Evolutionary conservation across 2,797 vertebrate genomes (phyloP).

Genomic region (Euphonia xanthogaster): DNA sequence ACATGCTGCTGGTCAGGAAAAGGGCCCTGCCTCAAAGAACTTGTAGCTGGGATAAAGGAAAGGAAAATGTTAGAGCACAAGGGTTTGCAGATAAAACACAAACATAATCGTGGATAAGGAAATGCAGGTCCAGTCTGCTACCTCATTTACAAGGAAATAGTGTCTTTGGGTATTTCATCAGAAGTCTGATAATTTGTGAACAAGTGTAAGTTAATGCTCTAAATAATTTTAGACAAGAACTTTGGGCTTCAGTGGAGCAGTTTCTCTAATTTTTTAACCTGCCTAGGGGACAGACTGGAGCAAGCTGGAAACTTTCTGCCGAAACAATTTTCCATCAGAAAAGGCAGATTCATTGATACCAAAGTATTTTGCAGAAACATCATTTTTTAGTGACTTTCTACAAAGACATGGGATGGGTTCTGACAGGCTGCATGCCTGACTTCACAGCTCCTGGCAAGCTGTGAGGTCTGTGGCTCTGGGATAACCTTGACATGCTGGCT

Average conservation of each 20-base stretch:
- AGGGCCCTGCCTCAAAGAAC: background rate
- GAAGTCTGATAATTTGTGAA: background rate
- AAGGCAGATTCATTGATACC: conserved; percentile 18
- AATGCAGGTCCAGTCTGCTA: background rate
- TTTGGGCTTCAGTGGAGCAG: background rate
- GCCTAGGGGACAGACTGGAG: background rate
- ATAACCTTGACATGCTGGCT: background rate
- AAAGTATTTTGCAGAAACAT: conserved; percentile 21
- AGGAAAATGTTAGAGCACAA: background rate
- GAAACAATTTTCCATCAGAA: conserved; percentile 35
- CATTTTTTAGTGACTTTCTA: background rate
- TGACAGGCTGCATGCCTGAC: conserved; percentile 41
- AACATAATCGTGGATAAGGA: background rate
- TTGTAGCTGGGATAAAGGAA: background rate
- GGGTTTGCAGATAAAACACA: background rate
- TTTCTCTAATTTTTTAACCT: background rate
- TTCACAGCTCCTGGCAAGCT: background rate
- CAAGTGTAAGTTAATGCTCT: background rate
- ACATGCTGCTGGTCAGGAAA: background rate
- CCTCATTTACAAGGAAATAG: background rate
- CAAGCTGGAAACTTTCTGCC: conserved; percentile 7
- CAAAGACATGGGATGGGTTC: background rate
- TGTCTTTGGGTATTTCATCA: background rate
- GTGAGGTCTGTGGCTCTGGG: background rate
- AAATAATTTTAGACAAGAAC: background rate